Evolutionary conservation across 1,140 invertebrate species (phyloP).

Genomic region (Lucilia sericata): DNA sequence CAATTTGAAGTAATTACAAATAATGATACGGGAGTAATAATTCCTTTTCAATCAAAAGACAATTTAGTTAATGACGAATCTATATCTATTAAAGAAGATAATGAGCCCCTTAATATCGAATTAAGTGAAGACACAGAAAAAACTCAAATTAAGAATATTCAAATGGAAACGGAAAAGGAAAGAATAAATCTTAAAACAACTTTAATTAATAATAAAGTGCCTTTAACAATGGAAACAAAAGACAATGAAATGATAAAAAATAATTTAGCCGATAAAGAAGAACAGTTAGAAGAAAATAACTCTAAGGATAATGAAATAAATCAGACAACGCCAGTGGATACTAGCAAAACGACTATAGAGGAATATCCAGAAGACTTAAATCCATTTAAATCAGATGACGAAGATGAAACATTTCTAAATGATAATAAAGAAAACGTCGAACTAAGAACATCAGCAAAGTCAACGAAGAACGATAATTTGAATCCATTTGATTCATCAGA

Average conservation of each 20-base stretch:
- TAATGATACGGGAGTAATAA: conserved; percentile 49
- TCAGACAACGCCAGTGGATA: neutral
- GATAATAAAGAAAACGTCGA: conserved; percentile 47
- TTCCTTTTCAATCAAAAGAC: neutral
- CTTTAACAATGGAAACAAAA: conserved; percentile 48
- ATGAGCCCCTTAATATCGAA: neutral
- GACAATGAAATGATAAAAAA: conserved; percentile 50
- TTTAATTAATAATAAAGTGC: conserved; percentile 44
- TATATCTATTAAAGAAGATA: neutral
- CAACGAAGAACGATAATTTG: conserved; percentile 54
- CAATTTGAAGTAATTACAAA: conserved; percentile 53
- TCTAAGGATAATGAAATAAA: neutral
- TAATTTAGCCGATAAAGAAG: conserved; percentile 44
- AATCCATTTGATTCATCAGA: conserved; percentile 77
- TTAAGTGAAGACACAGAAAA: neutral
- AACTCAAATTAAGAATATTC: conserved; percentile 39
- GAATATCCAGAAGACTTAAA: conserved; percentile 82
- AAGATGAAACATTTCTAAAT: conserved; percentile 57
- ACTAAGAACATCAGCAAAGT: conserved; percentile 67
- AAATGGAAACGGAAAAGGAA: neutral
- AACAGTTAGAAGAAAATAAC: conserved; percentile 56
- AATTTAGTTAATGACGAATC: neutral
- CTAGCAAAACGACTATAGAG: conserved; percentile 47
- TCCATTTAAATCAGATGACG: conserved; percentile 80
- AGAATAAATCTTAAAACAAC: neutral